These are phyloP conservation scores for Plecotus auritus DNA, from an alignment of 2,113 vertebrate genomes.

Conservation along the genomic window DNA sequence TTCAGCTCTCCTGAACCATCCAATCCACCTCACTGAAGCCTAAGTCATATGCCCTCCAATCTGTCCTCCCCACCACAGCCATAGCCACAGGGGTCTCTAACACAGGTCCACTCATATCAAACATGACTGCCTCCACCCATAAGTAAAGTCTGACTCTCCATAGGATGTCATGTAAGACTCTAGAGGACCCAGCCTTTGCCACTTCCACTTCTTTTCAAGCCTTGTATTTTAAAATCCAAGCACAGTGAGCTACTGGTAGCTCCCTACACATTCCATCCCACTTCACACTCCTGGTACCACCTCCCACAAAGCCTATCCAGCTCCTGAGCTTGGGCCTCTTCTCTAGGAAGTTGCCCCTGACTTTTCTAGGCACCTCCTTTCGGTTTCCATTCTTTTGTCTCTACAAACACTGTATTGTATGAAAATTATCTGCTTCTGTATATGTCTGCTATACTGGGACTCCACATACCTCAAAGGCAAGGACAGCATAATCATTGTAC, in stretches of 20 bases:
- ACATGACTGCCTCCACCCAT: not conserved
- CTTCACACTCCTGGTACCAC: not conserved
- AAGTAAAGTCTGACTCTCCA: not conserved
- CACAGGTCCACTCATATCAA: no score
- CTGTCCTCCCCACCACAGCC: not conserved
- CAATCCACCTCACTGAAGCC: not conserved
- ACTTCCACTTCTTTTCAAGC: not conserved
- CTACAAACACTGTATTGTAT: not conserved
- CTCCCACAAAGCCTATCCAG: not conserved
- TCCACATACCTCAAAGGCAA: not conserved
- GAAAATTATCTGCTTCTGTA: not conserved
- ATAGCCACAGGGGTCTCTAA: not conserved
- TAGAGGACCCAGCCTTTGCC: not conserved
- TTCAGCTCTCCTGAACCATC: not conserved
- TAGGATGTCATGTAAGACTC: not conserved
- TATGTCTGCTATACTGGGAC: not conserved
- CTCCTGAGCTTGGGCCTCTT: not conserved
- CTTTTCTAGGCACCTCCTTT: not conserved
- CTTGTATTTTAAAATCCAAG: not conserved
- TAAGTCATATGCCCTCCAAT: not conserved
- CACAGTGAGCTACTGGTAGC: not conserved
- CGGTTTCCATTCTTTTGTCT: not conserved
- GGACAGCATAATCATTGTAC: not conserved
- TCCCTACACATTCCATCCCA: not conserved
- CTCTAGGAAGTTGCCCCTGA: not conserved